Evolutionary conservation across 2,888 invertebrate species (phyloP), one percentile per base, ranked within the genome.

Genomic region (Caenorhabditis imperialis): DNA sequence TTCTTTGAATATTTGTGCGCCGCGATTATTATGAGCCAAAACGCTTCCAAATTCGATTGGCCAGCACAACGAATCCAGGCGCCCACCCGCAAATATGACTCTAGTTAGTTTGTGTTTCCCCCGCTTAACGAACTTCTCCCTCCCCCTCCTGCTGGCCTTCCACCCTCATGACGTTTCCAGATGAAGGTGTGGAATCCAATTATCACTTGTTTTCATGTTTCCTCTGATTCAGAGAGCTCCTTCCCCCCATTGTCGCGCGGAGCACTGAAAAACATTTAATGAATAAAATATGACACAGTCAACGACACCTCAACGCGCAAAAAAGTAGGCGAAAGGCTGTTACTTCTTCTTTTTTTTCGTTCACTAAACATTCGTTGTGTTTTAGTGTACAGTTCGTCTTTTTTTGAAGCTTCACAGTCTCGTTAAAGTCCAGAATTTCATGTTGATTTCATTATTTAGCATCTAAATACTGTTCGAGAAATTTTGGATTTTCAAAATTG

Each of bases 231-330:
- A 58, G 51, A 35, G 20, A 23, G 25, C 7, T 8, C 50, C 16
- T 20, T 44, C 20, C 45, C 18, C 10, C 27, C 65, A 65, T 65
- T 57, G 57, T 57, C 67, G 55, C n/a, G 44, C 67, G 30, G 30
- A 6, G 6, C 30, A 30, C 30, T 57, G 57, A 67, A 67, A 67
- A 67, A 67, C 67, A 67, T 67, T 67, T 67, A 67, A 67, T 67
- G 67, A 67, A 67, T 67, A 67, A 67, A 57, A 67, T 67, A 67
- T 67, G 67, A 67, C n/a, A n/a, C 57, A 57, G 67, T 67, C 67
- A 67, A 67, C 67, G 67, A 57, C 67, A 67, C 67, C 67, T 67
- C 67, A 44, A 37, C 22, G 18, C 23, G 35, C 37, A n/a, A 10
- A n/a, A 60, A 37, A 58, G n/a, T n/a, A 14, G 12, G 38, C 44